Evolutionary conservation across 2,888 invertebrate genomes (phyloP), one percentile per base, ranked within the genome.

Genomic region (Synergus gifuensis): DNA sequence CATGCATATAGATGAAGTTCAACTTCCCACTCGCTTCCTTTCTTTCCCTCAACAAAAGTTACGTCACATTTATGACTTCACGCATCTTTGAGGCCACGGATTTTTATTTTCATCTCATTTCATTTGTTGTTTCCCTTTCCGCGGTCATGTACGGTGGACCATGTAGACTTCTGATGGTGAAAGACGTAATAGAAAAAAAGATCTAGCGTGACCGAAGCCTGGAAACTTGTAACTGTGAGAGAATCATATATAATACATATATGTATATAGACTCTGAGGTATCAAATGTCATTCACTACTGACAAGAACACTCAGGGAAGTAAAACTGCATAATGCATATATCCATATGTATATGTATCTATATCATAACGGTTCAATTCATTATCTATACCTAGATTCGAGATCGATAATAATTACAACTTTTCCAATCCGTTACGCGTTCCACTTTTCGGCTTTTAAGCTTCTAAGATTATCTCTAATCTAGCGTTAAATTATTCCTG

Each of bases 11-110:
- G n/a, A 54, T 54, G 58, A 77, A 78, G 63, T 78, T 60, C n/a
- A 67, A 46, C 58, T 78, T 79, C 77, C 76, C 40, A 76, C 66
- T 77, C 82, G 79, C 69, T 67, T 28, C 78, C 64, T 79, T 77
- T 58, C 22, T 77, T 81, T 76, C 22, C 63, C 28, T 58, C 46
- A 8, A 76, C 42, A 44, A n/a, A 22, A 22, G 76, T 83, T 83
- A 79, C 77, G 80, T 81, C 78, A 77, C 16, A 64, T 46, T 49
- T 28, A 79, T 82, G 80, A 82, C 77, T 79, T 79, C 77, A 78
- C 78, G 77, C 82, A 79, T 77, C 69, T 66, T 28, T 78, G 78
- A 79, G 82, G 79, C 79, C 58, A 73, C 54, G 46, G n/a, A 54
- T 2, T 79, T 67, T 67, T 76, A 63, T 79, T 18, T 81, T 77